Evolutionary conservation across 2,113 vertebrate species (phyloP).

Genomic region (Chroicocephalus ridibundus): DNA sequence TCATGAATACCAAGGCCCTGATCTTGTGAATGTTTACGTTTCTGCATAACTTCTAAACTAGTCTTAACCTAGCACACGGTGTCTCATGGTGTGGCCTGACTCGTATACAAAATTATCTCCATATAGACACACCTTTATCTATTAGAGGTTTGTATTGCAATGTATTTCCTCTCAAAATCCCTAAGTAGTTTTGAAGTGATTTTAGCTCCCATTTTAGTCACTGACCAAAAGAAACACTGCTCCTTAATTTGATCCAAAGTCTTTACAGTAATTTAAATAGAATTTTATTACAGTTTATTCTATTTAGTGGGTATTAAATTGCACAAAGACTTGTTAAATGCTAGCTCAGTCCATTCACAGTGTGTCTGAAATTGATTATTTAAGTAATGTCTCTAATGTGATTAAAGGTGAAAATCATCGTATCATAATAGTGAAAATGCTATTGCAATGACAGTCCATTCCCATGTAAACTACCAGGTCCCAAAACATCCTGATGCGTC

Average conservation of each 20-base stretch:
- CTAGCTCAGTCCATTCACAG: background rate
- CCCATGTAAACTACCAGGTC: background rate
- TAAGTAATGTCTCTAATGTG: background rate
- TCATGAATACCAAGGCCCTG: background rate
- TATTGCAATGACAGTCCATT: background rate
- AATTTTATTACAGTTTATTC: background rate
- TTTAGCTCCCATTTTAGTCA: background rate
- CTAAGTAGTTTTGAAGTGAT: background rate
- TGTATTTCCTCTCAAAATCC: background rate
- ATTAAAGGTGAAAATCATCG: background rate
- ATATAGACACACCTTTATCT: background rate
- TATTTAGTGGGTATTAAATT: background rate
- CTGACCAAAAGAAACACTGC: background rate
- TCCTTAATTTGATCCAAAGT: background rate
- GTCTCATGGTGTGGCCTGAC: background rate
- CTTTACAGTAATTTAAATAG: background rate
- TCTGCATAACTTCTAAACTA: background rate
- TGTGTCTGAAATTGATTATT: background rate
- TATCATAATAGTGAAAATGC: background rate
- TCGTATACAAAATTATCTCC: background rate
- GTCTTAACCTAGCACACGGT: background rate
- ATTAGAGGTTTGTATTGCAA: background rate
- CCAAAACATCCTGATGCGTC: background rate
- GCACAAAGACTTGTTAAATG: background rate
- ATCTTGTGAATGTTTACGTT: background rate